Base-by-base conservation (phyloP, 1,140 invertebrate species). In the Bombus waltoni region DNA sequence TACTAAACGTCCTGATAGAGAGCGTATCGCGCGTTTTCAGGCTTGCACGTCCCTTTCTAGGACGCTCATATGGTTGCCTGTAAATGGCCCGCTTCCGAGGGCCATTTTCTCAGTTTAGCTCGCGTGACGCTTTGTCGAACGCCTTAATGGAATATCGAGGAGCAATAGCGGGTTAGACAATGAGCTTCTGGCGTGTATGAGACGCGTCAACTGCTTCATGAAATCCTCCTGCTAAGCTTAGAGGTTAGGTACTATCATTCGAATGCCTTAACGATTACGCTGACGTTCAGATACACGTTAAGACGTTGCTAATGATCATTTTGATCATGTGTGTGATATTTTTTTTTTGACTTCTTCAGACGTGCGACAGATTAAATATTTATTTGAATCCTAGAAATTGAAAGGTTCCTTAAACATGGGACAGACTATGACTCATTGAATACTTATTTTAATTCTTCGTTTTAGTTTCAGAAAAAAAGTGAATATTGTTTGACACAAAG, bases 51-150 rank as follows among this genome's bases (percentile, higher is more conserved):
- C n/a, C 15, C 65, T 66, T 66, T 66, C 65, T 32, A 66, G 65
- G 2, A 66, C 65, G n/a, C 15, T 66, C n/a, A 15, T 32, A 66
- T 66, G n/a, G 65, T 66, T 66, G 65, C n/a, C 65, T 66, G 65
- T 66, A 66, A 66, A 66, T 66, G 65, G 65, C n/a, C 15, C n/a
- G 15, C 65, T 66, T 66, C 65, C 65, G 65, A 32, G 13, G 65
- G 65, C 65, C 65, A 66, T 66, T 66, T 66, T 66, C 65, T 66
- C 65, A 3, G 65, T 66, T 32, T 66, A 32, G 6, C n/a, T 66
- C 65, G n/a, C 65, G 65, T 66, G 65, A 66, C 65, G n/a, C 65
- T 66, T 66, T 66, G 65, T 66, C 65, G 65, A 66, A 66, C 65
- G n/a, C 2, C 65, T n/a, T 66, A 66, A 66, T 66, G 65, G 65